Conservation (phyloP, 2,797 vertebrate species). For the Acomys russatus region DNA sequence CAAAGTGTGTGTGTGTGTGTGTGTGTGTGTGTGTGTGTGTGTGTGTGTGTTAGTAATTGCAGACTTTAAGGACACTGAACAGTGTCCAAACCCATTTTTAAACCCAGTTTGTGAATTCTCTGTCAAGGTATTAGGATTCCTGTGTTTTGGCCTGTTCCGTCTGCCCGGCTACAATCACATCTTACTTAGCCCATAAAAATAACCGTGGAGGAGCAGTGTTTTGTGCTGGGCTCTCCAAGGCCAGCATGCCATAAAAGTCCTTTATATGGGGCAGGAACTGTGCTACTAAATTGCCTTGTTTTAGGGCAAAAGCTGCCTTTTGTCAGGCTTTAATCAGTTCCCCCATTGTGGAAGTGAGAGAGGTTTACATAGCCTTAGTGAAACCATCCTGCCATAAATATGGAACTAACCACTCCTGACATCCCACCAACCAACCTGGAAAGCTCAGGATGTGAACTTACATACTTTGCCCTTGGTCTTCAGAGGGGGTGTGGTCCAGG, state of each 20-base stretch:
- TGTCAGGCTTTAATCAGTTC: neutral
- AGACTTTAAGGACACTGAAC: neutral
- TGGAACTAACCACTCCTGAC: neutral
- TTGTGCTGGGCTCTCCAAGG: neutral
- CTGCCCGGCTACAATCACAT: too few relatives aligned
- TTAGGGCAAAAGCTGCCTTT: neutral
- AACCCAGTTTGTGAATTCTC: neutral
- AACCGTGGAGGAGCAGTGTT: neutral
- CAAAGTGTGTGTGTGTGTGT: neutral
- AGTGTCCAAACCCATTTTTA: neutral
- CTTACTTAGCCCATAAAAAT: neutral
- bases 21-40: neutral
- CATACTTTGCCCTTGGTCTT: neutral
- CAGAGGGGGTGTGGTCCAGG: neutral
- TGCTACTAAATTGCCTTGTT: neutral
- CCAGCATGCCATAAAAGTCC: neutral
- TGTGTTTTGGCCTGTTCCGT: neutral
- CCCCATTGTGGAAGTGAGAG: neutral
- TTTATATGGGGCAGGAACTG: neutral
- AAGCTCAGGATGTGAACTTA: neutral
- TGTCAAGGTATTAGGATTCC: neutral
- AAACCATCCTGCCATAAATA: neutral
- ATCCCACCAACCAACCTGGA: neutral
- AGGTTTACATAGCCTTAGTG: neutral
- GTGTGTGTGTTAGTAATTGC: neutral